Conservation (phyloP, 2,888 invertebrate species). For the Loripinus fragilis region DNA sequence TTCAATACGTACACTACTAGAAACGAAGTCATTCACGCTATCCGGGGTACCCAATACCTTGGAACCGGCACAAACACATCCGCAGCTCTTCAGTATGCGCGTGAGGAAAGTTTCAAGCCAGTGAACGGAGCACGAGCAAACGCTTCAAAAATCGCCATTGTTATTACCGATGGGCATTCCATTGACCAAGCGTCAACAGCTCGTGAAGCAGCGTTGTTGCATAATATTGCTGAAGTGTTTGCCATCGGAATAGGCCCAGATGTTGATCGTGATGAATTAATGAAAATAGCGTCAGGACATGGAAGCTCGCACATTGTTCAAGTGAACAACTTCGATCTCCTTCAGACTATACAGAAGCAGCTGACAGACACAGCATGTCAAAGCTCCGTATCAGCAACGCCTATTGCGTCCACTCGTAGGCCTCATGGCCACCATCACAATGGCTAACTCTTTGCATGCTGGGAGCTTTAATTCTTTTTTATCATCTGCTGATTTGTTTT, state of each 20-base stretch:
- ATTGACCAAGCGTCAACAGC: conserved; percentile 50
- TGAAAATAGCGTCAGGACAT: conserved; percentile 45
- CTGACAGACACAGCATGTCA: conserved; percentile 58
- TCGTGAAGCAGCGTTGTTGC: conserved; percentile 47
- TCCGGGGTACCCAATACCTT: conserved; percentile 54
- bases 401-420: not conserved
- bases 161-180: conserved; percentile 69
- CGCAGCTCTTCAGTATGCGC: conserved; percentile 54
- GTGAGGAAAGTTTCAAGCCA: conserved; percentile 46
- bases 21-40: conserved; percentile 53
- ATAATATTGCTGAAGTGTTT: conserved; percentile 50
- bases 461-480: too few relatives aligned
- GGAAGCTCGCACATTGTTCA: conserved; percentile 36
- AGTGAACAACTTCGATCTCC: conserved; percentile 57
- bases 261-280: conserved; percentile 54
- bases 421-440: not conserved
- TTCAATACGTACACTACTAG: conserved; percentile 59
- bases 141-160: conserved; percentile 65
- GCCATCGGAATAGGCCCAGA: conserved; percentile 60
- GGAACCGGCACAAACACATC: conserved; percentile 68
- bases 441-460: too few relatives aligned
- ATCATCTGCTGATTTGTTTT: too few relatives aligned
- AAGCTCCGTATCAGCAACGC: not conserved
- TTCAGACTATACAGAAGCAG: conserved; percentile 51
- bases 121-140: conserved; percentile 51